Conservation (phyloP, 2,113 vertebrate genomes). For the Peucedramus taeniatus region DNA sequence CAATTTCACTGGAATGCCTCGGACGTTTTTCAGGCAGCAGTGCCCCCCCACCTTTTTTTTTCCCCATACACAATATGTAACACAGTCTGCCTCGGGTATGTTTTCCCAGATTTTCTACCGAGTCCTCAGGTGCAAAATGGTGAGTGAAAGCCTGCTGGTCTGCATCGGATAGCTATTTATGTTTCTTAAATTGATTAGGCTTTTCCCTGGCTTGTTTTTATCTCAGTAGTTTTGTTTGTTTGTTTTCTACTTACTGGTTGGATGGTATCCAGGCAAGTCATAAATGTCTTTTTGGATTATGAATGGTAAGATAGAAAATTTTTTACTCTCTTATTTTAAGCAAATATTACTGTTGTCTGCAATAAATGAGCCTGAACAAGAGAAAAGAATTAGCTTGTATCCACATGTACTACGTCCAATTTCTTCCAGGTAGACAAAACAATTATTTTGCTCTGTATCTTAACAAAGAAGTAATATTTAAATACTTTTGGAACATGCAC, state of each 20-base stretch:
- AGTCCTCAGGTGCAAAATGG: neutral
- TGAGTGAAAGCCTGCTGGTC: neutral
- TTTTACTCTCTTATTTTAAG: neutral
- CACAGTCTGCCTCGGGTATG: neutral
- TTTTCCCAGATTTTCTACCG: neutral
- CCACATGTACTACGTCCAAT: neutral
- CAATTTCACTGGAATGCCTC: neutral
- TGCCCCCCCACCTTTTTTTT: accelerated
- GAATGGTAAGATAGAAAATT: neutral
- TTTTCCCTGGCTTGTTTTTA: neutral
- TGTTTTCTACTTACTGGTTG: neutral
- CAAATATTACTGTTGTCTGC: neutral
- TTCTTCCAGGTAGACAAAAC: neutral
- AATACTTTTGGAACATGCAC: neutral
- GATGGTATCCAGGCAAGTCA: neutral
- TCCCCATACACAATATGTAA: neutral
- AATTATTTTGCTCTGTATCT: neutral
- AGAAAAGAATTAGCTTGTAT: neutral
- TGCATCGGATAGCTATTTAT: neutral
- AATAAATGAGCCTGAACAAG: neutral
- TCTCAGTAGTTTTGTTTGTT: neutral
- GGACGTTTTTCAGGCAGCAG: accelerated
- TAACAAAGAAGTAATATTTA: neutral
- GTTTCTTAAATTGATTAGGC: neutral
- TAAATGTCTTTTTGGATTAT: neutral